Conservation (phyloP, 2,888 invertebrate genomes). For the Teleiodes luculella region DNA sequence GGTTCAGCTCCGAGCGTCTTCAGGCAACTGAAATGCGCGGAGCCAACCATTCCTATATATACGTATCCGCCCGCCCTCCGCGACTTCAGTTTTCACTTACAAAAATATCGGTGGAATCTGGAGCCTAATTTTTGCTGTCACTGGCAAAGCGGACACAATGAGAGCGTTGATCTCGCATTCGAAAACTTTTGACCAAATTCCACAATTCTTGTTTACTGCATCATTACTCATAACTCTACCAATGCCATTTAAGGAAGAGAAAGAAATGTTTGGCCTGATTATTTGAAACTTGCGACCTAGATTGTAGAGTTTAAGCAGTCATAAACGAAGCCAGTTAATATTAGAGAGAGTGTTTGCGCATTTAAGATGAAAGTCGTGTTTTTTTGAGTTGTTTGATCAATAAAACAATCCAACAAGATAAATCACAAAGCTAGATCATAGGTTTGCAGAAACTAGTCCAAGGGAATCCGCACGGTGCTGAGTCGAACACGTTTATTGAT, state of each 20-base stretch:
- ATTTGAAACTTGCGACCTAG: neutral
- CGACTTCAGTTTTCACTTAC: slow-evolving; percentile 54
- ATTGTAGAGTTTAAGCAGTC: neutral
- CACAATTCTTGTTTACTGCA: slow-evolving; percentile 42
- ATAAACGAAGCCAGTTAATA: neutral
- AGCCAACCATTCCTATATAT: slow-evolving; percentile 60
- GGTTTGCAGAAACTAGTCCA: neutral
- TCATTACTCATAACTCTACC: slow-evolving; percentile 35
- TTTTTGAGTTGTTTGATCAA: neutral
- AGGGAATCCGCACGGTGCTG: neutral
- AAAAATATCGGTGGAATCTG: slow-evolving; percentile 73
- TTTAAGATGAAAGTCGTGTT: slow-evolving; percentile 3
- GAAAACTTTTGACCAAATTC: slow-evolving; percentile 61
- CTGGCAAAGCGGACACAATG: slow-evolving; percentile 69
- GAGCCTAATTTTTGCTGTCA: slow-evolving; percentile 73
- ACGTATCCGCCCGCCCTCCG: slow-evolving; percentile 59
- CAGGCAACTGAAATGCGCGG: slow-evolving; percentile 68
- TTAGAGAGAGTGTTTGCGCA: neutral
- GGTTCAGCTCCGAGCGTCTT: slow-evolving; percentile 37
- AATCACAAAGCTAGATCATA: slow-evolving; percentile 2
- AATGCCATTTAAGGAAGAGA: slow-evolving; percentile 36
- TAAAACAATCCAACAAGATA: slow-evolving; percentile 3
- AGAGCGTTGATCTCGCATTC: slow-evolving; percentile 72
- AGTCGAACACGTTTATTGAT: neutral
- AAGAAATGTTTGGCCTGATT: neutral